A percentile compares a stretch with the other conserved stretches of the same genome.
phyloP scores from a whole-genome alignment of 2,797 vertebrate species.

The Enteromius trimaculatus region DNA sequence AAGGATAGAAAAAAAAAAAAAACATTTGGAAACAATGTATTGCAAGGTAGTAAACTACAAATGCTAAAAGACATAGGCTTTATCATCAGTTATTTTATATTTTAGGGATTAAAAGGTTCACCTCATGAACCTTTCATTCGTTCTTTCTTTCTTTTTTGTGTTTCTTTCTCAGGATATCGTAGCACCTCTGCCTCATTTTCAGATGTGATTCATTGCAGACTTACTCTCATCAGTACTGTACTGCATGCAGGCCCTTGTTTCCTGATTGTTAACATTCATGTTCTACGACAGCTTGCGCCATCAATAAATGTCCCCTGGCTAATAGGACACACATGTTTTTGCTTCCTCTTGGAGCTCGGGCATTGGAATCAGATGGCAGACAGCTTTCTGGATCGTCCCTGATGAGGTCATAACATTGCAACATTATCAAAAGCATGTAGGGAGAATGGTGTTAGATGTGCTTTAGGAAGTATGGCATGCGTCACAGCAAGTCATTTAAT shows the following conservation, averaged over 20 bases:
- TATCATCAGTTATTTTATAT: background rate
- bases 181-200: constrained; percentile 7
- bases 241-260: constrained; percentile 33
- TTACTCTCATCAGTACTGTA: constrained; percentile 32
- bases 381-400: constrained; percentile 44
- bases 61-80: background rate
- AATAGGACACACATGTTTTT: constrained; percentile 76
- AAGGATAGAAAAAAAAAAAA: background rate
- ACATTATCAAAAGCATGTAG: constrained; percentile 26
- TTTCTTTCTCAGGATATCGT: constrained; percentile 2
- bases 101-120: background rate
- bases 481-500: background rate
- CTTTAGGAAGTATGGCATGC: background rate
- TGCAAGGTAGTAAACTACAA: background rate
- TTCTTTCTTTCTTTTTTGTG: background rate
- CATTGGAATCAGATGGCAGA: constrained; percentile 38
- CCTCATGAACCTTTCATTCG: background rate
- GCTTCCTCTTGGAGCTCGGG: constrained; percentile 55
- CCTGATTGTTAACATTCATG: constrained; percentile 51
- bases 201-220: constrained; percentile 18
- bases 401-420: constrained; percentile 44
- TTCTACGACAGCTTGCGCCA: constrained; percentile 61
- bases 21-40: background rate
- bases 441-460: constrained; percentile 1
- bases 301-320: constrained; percentile 75